Conservation (phyloP, 2,797 vertebrate genomes). For the Lepilemur septentrionalis region DNA sequence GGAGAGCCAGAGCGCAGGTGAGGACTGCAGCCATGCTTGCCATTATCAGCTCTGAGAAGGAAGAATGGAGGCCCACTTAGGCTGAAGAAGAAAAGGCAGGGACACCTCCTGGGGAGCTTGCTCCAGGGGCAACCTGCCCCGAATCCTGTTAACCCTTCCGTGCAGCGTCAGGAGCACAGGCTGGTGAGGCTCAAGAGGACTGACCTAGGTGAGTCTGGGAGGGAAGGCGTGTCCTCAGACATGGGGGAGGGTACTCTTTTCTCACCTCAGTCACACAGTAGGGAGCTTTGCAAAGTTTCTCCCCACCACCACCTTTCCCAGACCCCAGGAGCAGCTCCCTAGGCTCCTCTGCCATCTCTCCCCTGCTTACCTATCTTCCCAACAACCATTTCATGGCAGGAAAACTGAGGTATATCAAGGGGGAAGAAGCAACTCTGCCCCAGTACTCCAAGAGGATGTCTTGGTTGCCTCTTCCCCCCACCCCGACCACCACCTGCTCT, state of each 20-base stretch:
- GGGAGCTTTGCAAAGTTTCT: neutral
- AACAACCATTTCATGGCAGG: neutral
- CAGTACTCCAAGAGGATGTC: neutral
- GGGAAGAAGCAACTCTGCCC: neutral
- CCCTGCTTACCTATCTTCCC: neutral
- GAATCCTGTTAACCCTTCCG: neutral
- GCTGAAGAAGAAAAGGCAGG: neutral
- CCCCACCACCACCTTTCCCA: neutral
- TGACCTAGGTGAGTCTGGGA: neutral
- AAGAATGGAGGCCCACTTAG: neutral
- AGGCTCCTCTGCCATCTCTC: neutral
- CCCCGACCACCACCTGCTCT: neutral
- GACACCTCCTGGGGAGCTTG: neutral
- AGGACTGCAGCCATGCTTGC: neutral
- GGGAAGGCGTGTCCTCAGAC: neutral
- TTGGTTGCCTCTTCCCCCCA: neutral
- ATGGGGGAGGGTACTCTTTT: neutral
- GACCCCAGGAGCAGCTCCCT: neutral
- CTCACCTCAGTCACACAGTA: neutral
- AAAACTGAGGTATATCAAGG: neutral
- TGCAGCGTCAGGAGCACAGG: neutral
- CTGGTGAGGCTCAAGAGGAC: neutral
- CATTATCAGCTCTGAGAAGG: neutral
- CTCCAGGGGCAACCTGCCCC: neutral
- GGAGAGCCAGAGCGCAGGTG: slow-evolving; percentile 40